Conservation (phyloP, 2,888 invertebrate species). For the Rhagophthalmus giganteus region DNA sequence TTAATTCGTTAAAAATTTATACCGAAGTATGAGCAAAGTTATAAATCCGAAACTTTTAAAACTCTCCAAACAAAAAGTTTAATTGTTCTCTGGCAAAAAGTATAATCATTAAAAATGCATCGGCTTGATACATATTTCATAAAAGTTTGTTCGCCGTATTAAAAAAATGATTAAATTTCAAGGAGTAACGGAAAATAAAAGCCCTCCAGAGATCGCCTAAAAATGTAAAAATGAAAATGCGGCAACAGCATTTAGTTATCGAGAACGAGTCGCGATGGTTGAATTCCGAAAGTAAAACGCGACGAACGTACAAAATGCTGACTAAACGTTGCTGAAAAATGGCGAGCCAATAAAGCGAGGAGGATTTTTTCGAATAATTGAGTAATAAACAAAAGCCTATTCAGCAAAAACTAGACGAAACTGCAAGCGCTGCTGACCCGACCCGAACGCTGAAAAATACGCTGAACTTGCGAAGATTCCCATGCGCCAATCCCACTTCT, state of each 20-base stretch:
- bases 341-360: conserved; percentile 32
- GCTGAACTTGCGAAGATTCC: conserved; percentile 20
- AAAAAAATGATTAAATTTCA: conserved; percentile 31
- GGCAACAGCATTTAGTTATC: conserved; percentile 27
- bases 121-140: conserved; percentile 40
- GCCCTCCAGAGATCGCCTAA: conserved; percentile 20
- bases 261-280: conserved; percentile 11
- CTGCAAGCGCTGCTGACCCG: conserved; percentile 30
- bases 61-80: conserved; percentile 40
- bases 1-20: conserved; percentile 54
- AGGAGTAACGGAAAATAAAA: conserved; percentile 24
- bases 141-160: conserved; percentile 33
- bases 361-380: conserved; percentile 38
- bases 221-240: conserved; percentile 28
- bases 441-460: conserved; percentile 24
- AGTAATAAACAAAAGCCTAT: conserved; percentile 42
- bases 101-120: conserved; percentile 46
- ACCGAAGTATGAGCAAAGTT: conserved; percentile 43
- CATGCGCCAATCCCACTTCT: conserved; percentile 18
- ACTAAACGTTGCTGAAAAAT: conserved; percentile 27
- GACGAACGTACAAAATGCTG: conserved; percentile 20
- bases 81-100: conserved; percentile 40
- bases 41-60: conserved; percentile 42
- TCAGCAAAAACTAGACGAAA: conserved; percentile 37
- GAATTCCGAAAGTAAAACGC: conserved; percentile 18